Base-by-base conservation (phyloP, 2,113 vertebrate genomes). In the Psettodes erumei region DNA sequence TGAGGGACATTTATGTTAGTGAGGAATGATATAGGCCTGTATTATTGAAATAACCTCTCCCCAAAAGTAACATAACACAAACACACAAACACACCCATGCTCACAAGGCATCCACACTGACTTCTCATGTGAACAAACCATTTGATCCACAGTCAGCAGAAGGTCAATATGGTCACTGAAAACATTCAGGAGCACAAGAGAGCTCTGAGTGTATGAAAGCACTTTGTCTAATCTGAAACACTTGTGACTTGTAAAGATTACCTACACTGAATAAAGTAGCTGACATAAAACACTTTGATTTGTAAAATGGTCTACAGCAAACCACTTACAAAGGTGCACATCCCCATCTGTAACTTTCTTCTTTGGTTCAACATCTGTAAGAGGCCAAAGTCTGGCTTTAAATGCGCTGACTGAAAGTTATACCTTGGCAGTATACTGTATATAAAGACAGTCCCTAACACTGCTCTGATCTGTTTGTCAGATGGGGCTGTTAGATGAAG, bases 401-500 rank as follows among this genome's bases (percentile, higher is more conserved):
- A 27, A 25, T 56, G 28, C 40, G 38, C 50, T 37, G 6, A 55
- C 11, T 19, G 15, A 42, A 48, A 59, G 21, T 1, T 48, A n/a
- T n/a, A n/a, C n/a, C n/a, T n/a, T n/a, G n/a, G n/a, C n/a, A 13
- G 28, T 37, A 25, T 6, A 43, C 11, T 16, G 27, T 28, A 21
- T 33, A 12, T 10, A 11, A 18, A 4, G 40, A 11, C 16, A 53
- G 5, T 2, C 18, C 6, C 1, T 23, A n/a, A 60, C 67, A 65
- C 21, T 56, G 2, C 21, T 51, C 4, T 45, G 0, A 12, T 73
- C 15, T 61, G 18, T 81, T 92, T 91, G n/a, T 50, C 77, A 94
- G 94, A 95, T 94, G 93, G 79, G 45, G 4, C 59, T 71, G 54
- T 70, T 75, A 0, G 28, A 71, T 30, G 91, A 93, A 28, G 90